Conservation (phyloP, 2,113 vertebrate genomes). For the Sialia sialis region DNA sequence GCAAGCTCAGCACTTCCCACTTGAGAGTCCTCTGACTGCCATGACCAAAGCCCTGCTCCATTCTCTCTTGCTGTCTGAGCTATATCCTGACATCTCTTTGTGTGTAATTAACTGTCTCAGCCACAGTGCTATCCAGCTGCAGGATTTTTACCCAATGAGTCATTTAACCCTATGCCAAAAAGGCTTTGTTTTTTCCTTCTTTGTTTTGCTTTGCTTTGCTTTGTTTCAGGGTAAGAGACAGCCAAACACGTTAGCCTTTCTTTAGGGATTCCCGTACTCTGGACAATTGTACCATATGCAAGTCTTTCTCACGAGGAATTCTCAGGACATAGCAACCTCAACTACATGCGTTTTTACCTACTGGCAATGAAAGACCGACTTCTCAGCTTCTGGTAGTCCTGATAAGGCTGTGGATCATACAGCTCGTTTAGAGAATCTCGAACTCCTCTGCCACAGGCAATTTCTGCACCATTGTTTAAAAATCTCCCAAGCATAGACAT, state of each 20-base stretch:
- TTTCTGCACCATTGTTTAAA: not conserved
- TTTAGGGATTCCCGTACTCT: not conserved
- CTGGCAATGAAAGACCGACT: not conserved
- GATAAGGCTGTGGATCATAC: not conserved
- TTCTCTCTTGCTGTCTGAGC: not conserved
- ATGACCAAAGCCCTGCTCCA: not conserved
- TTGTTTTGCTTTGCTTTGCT: not conserved
- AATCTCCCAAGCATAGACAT: not conserved
- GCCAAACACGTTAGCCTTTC: not conserved
- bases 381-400: not conserved
- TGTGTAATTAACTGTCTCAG: constrained; percentile 19
- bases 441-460: not conserved
- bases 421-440: not conserved
- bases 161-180: not conserved
- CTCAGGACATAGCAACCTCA: not conserved
- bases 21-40: not conserved
- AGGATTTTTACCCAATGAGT: constrained; percentile 28
- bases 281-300: not conserved
- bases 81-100: not conserved
- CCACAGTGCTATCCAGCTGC: not conserved
- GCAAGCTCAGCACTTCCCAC: not conserved
- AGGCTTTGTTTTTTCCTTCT: not conserved
- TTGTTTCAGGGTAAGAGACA: not conserved
- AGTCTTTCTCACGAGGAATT: not conserved
- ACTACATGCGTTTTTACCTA: not conserved